phyloP scores from a whole-genome alignment of 1,140 invertebrate genomes.

The Varroa destructor region DNA sequence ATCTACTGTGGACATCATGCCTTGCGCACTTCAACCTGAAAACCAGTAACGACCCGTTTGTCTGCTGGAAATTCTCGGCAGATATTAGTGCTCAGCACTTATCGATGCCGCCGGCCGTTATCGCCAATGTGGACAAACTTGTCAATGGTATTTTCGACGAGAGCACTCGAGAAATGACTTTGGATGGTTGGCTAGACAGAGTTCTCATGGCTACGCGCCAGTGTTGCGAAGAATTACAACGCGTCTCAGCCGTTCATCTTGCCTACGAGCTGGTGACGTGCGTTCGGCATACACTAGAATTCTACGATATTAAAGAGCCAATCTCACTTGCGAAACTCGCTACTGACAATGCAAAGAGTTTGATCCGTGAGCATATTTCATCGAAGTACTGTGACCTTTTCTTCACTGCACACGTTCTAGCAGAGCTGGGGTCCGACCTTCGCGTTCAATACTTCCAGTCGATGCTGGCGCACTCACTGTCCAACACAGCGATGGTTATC shows the following conservation, averaged over 20 bases:
- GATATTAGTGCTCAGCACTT: not conserved
- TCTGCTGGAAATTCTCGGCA: constrained; percentile 25
- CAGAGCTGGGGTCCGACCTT: constrained; percentile 8
- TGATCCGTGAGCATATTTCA: constrained; percentile 12
- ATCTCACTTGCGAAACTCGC: not conserved
- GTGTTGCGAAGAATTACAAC: constrained; percentile 12
- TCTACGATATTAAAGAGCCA: constrained; percentile 19
- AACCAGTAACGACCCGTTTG: constrained; percentile 12
- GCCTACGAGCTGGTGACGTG: constrained; percentile 5
- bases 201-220: not conserved
- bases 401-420: constrained; percentile 18
- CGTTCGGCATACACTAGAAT: not conserved
- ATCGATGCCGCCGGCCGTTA: constrained; percentile 1
- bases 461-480: constrained; percentile 14
- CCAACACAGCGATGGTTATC: constrained; percentile 19
- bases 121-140: constrained; percentile 20
- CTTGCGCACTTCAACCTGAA: constrained; percentile 11
- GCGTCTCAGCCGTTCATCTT: not conserved
- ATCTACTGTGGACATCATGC: not conserved
- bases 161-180: constrained; percentile 21
- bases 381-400: constrained; percentile 11
- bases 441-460: constrained; percentile 24
- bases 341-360: not conserved
- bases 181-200: not conserved
- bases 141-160: constrained; percentile 12